phyloP scores from a whole-genome alignment of 1,140 invertebrate genomes.

The Ips typographus region DNA sequence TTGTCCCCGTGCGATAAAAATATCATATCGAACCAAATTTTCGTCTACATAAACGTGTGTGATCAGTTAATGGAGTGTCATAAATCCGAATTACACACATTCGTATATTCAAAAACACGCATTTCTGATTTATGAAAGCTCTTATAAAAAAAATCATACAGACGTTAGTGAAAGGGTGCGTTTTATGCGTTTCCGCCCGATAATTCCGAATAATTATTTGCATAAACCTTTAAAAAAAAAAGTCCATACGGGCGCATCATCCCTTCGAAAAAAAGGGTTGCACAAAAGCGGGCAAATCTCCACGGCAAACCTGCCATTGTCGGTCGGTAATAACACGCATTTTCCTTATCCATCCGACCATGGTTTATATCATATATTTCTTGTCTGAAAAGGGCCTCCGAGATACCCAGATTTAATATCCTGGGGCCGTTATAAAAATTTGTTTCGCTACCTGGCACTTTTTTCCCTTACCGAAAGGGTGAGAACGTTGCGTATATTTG shows the following conservation, averaged over 20 bases:
- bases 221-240: conserved; percentile 30
- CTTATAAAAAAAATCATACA: background rate
- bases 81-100: no score
- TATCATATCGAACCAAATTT: no score
- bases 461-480: background rate
- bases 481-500: conserved; percentile 2
- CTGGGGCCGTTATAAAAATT: conserved; percentile 25
- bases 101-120: background rate
- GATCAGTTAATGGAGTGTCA: no score
- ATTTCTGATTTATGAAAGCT: background rate
- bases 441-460: conserved; percentile 26
- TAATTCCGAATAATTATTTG: conserved; percentile 36
- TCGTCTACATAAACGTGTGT: no score
- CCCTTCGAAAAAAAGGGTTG: conserved; percentile 22
- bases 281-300: conserved; percentile 30
- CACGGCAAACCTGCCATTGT: conserved; percentile 35
- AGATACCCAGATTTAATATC: conserved; percentile 32
- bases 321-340: conserved; percentile 32
- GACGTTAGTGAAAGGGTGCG: background rate
- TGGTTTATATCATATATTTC: conserved; percentile 37
- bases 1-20: no score
- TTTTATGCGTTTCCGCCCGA: conserved; percentile 28
- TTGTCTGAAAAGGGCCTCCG: conserved; percentile 31
- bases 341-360: conserved; percentile 32
- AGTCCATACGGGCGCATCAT: conserved; percentile 16